phyloP scores from a whole-genome alignment of 1,140 invertebrate genomes.

The Helicoverpa armigera region DNA sequence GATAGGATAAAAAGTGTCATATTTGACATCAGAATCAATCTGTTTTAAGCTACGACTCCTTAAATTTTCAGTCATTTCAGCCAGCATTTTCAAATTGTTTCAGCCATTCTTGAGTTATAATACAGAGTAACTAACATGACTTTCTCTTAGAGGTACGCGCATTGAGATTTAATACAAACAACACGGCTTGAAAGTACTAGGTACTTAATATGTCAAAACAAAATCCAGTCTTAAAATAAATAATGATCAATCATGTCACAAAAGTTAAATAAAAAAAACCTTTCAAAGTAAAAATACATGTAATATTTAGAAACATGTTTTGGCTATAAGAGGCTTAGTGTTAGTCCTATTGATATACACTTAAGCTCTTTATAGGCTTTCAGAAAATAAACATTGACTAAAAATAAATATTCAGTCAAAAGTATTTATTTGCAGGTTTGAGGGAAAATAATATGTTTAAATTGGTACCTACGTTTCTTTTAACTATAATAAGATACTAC shows the following conservation, averaged over 20 bases:
- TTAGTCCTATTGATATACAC: not conserved
- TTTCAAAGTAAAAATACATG: not conserved
- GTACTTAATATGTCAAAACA: not conserved
- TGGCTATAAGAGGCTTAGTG: not conserved
- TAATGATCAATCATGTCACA: not conserved
- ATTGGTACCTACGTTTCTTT: not conserved
- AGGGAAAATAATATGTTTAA: not conserved
- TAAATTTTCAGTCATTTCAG: too few species aligned
- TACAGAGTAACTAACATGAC: too few species aligned
- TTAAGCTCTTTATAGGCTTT: not conserved
- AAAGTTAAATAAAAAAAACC: not conserved
- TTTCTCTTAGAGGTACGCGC: too few species aligned
- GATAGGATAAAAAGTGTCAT: too few species aligned
- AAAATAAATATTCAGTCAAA: not conserved
- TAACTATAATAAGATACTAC: too few species aligned
- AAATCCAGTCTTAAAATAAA: not conserved
- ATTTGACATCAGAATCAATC: too few species aligned
- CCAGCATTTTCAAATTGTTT: too few species aligned
- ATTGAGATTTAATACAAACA: too few species aligned
- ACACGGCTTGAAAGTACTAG: too few species aligned
- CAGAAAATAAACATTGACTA: not conserved
- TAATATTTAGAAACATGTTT: conserved; percentile 7
- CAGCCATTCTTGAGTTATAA: too few species aligned
- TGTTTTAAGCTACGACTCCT: too few species aligned
- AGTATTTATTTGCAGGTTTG: not conserved